These are phyloP conservation scores for Sebastes trivittatus DNA, from an alignment of 2,797 vertebrate species.

Conservation along the genomic window DNA sequence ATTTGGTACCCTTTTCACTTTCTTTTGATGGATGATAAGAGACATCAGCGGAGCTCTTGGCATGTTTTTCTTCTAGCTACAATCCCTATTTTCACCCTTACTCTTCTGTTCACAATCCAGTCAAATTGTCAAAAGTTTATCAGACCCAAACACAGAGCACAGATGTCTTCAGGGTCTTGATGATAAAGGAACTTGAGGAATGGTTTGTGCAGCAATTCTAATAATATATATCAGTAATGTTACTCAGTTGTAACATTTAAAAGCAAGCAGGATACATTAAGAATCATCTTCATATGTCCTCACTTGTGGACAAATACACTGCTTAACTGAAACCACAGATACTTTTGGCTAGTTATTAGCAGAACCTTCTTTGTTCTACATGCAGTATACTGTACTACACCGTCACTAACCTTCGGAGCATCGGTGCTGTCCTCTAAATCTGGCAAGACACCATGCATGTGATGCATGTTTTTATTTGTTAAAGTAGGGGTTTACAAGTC, in stretches of 20 bases:
- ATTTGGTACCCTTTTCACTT: slow-evolving; percentile 6
- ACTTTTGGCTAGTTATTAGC: background rate
- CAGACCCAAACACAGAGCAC: background rate
- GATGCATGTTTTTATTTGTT: background rate
- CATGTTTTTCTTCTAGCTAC: background rate
- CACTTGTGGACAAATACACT: background rate
- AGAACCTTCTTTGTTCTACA: background rate
- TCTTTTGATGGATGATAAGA: slow-evolving; percentile 18
- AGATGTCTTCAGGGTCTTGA: background rate
- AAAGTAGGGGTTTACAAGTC: background rate
- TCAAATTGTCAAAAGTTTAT: slow-evolving; percentile 3
- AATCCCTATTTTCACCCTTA: slow-evolving; percentile 6
- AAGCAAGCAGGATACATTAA: background rate
- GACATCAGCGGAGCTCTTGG: background rate
- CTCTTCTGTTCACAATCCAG: background rate
- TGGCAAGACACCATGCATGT: background rate
- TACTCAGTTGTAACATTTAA: background rate
- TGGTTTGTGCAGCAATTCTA: background rate
- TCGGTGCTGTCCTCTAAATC: background rate
- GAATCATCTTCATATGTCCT: background rate
- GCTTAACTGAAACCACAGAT: background rate
- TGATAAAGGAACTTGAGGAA: background rate
- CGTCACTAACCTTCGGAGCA: background rate
- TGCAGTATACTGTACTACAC: background rate
- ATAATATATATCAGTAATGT: background rate